A percentile compares a stretch with the other conserved stretches of the same genome.
Conservation (phyloP, 2,888 invertebrate genomes). For the Camponotus fellah region DNA sequence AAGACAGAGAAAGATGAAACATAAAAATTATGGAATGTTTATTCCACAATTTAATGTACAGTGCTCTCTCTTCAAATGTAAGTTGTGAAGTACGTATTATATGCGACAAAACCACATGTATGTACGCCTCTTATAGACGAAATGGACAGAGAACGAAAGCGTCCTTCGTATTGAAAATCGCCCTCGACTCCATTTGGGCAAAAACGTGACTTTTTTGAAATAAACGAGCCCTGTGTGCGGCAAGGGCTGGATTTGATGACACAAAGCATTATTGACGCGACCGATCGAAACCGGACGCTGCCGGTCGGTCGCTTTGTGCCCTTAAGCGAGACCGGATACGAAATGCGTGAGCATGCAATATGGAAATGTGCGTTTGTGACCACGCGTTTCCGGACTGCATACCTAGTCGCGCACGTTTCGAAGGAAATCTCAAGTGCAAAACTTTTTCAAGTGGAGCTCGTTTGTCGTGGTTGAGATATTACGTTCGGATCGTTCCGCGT, state of each 20-base stretch:
- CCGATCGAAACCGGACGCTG: not conserved
- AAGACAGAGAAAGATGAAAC: not conserved
- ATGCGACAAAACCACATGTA: not conserved
- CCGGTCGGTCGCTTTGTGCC: not conserved
- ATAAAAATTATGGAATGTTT: not conserved
- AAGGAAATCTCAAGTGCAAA: not conserved
- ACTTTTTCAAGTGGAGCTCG: not conserved
- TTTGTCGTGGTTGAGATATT: not conserved
- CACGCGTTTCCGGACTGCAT: not conserved
- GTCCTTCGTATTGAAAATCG: not conserved
- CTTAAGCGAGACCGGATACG: not conserved
- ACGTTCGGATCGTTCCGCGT: not conserved
- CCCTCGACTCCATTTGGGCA: not conserved
- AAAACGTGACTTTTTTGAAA: conserved; percentile 19
- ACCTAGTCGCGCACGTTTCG: not conserved
- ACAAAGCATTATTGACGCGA: conserved; percentile 8
- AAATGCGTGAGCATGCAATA: not conserved
- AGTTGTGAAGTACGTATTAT: not conserved
- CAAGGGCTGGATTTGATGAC: conserved; percentile 11
- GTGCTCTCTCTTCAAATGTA: not conserved
- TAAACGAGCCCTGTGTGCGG: not conserved
- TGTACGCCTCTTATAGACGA: not conserved
- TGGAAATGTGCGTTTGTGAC: not conserved
- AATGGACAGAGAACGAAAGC: not conserved
- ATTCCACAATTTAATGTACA: not conserved